A percentile compares a stretch with the other conserved stretches of the same genome.
phyloP scores from a whole-genome alignment of 64 coral and sea anemone species.

The Actinia tenebrosa region DNA sequence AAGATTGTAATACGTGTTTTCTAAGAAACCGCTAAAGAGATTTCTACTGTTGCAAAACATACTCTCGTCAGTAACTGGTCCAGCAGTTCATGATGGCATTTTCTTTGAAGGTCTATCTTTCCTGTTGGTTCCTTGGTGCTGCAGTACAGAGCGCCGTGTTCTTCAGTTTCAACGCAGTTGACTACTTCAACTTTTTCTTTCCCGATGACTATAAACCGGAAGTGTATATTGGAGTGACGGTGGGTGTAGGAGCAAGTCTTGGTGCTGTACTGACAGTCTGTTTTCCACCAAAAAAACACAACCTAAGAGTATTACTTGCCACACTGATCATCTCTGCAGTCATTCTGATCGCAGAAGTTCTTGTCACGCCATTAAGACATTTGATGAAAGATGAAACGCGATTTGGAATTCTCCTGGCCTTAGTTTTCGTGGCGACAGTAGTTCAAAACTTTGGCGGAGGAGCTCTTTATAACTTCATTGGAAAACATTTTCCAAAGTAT shows the following conservation, averaged over 20 bases:
- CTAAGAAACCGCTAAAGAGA: background rate
- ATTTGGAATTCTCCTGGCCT: conserved; percentile 50
- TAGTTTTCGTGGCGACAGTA: conserved; percentile 71
- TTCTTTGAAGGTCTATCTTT: conserved; percentile 57
- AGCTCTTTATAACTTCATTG: conserved; percentile 74
- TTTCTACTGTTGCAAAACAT: background rate
- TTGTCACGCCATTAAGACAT: conserved; percentile 42
- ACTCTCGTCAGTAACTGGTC: background rate
- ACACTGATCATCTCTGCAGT: conserved; percentile 56
- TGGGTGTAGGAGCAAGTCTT: conserved; percentile 69
- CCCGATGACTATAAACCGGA: conserved; percentile 84
- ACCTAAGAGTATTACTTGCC: conserved; percentile 43
- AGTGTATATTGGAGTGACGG: conserved; percentile 72
- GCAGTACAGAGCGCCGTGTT: conserved; percentile 88
- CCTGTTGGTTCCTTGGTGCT: conserved; percentile 88
- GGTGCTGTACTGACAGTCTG: conserved; percentile 67
- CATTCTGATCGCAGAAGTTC: conserved; percentile 62
- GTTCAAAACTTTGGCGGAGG: conserved; percentile 83
- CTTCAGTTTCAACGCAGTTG: conserved; percentile 79
- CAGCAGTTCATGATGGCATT: conserved; percentile 37
- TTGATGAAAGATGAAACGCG: conserved; percentile 30
- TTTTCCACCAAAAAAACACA: conserved; percentile 50
- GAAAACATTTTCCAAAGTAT: conserved; percentile 72
- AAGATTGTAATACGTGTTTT: no score
- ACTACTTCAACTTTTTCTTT: conserved; percentile 94